Conservation (phyloP, 2,888 invertebrate genomes). For the Eupithecia dodoneata region DNA sequence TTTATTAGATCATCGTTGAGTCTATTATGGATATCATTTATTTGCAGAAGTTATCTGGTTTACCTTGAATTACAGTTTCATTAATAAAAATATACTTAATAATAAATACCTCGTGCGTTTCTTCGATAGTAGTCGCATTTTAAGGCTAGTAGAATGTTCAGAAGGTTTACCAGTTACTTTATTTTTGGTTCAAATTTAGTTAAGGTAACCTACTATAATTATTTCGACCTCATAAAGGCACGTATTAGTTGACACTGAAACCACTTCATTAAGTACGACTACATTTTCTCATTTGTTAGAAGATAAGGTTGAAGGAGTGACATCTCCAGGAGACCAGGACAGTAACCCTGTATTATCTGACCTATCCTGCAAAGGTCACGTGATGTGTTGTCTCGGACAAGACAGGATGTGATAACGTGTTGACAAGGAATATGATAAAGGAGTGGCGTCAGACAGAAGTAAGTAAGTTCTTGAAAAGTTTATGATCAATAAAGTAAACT, state of each 20-base stretch:
- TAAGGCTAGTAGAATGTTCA: neutral
- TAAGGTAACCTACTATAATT: neutral
- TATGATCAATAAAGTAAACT: slow-evolving; percentile 14
- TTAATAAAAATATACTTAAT: neutral
- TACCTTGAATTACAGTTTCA: neutral
- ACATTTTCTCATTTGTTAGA: neutral
- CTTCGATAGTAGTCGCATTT: neutral
- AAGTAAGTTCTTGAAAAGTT: neutral
- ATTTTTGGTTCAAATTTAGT: neutral
- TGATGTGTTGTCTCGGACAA: slow-evolving; percentile 61
- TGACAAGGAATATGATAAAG: slow-evolving; percentile 39
- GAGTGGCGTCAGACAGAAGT: slow-evolving; percentile 20
- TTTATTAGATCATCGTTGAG: neutral
- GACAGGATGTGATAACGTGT: slow-evolving; percentile 59
- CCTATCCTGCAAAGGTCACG: slow-evolving; percentile 57
- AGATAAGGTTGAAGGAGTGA: neutral
- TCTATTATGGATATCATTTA: too few species aligned
- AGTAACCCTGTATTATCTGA: slow-evolving; percentile 61
- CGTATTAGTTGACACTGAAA: neutral
- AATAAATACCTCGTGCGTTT: neutral
- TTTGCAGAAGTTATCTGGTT: too few species aligned
- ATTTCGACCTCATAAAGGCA: neutral
- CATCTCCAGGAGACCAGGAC: slow-evolving; percentile 50
- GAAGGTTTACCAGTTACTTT: neutral
- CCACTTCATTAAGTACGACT: neutral